Base-by-base conservation (phyloP, 2,113 vertebrate species). In the Corynorhinus townsendii region DNA sequence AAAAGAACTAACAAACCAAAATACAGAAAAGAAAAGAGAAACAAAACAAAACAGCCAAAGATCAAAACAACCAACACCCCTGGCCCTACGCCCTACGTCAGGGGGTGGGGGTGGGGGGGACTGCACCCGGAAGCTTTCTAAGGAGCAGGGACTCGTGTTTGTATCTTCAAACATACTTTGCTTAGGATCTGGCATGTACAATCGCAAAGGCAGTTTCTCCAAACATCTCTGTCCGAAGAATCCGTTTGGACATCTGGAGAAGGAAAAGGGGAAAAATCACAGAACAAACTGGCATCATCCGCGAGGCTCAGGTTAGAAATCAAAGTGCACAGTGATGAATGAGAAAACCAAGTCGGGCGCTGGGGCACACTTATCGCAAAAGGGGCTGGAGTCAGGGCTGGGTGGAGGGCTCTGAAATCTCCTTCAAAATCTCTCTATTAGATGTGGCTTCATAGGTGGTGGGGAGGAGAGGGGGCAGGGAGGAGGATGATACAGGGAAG, bases 181-280 rank as follows among this genome's bases (percentile, higher is more conserved):
- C 98, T 98, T 98, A 99, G 99, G 99, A 98, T 99, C 99, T 99
- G 99, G 99, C 99, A 99, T 99, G 99, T 98, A 98, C 99, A 99
- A 98, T 99, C 99, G 99, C 99, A 98, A 99, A 97, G 99, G 99
- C 98, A 99, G 99, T 98, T 99, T 99, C 99, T 99, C 98, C 99
- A 99, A 99, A 99, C 99, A 99, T 98, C 99, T 99, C 96, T 98
- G 99, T 99, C 99, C 99, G 98, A 99, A 99, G 99, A 99, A 99
- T 99, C 99, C 99, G 0, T 98, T 98, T 97, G 98, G 99, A 99
- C 99, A 99, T 99, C 99, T 99, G 99, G 98, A 99, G 99, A 98
- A 98, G 98, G 98, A 98, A 99, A 99, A 99, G 98, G 98, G 99
- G 98, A 99, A 99, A 98, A 99, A 98, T 99, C 98, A 99, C 98